phyloP scores from a whole-genome alignment of 1,140 invertebrate genomes.

The Drosophila lacteicornis region DNA sequence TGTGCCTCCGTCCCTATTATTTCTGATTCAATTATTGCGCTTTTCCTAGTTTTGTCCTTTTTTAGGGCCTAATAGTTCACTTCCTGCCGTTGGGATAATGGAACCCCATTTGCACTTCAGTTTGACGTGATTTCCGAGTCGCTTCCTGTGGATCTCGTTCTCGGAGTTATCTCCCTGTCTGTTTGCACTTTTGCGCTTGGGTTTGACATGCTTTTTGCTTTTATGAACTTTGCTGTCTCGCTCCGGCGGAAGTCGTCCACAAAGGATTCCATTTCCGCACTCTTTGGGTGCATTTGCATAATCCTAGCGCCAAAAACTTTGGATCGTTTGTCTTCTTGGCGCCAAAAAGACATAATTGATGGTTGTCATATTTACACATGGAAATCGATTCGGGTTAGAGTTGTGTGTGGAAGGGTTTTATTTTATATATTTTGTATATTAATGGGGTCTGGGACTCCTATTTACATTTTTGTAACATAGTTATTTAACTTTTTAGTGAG shows the following conservation, averaged over 20 bases:
- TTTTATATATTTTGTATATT: not conserved
- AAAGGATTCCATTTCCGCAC: slow-evolving; percentile 61
- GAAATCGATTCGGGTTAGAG: slow-evolving; percentile 11
- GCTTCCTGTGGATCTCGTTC: slow-evolving; percentile 75
- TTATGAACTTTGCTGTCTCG: slow-evolving; percentile 72
- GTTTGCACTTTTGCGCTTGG: slow-evolving; percentile 53
- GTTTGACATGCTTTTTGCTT: slow-evolving; percentile 78
- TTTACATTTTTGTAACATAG: not conserved
- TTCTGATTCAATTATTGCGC: slow-evolving; percentile 77
- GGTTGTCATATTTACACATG: slow-evolving; percentile 9
- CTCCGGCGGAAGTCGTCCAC: slow-evolving; percentile 59
- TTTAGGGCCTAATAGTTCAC: slow-evolving; percentile 72
- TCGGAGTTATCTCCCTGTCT: slow-evolving; percentile 56
- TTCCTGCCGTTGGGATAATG: slow-evolving; percentile 65
- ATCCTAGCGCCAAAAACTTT: slow-evolving; percentile 60
- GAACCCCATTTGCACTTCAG: slow-evolving; percentile 61
- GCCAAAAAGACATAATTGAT: slow-evolving; percentile 50
- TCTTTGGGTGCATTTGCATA: slow-evolving; percentile 61
- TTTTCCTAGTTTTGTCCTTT: slow-evolving; percentile 65
- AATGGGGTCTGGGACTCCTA: not conserved
- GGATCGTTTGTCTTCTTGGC: slow-evolving; percentile 36
- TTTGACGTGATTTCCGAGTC: slow-evolving; percentile 83
- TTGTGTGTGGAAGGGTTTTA: slow-evolving; percentile 5
- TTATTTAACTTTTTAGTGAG: too few species aligned
- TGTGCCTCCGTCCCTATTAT: slow-evolving; percentile 31